These are phyloP conservation scores for Leucoraja erinaceus DNA, from an alignment of 2,113 vertebrate species.

Conservation along the genomic window DNA sequence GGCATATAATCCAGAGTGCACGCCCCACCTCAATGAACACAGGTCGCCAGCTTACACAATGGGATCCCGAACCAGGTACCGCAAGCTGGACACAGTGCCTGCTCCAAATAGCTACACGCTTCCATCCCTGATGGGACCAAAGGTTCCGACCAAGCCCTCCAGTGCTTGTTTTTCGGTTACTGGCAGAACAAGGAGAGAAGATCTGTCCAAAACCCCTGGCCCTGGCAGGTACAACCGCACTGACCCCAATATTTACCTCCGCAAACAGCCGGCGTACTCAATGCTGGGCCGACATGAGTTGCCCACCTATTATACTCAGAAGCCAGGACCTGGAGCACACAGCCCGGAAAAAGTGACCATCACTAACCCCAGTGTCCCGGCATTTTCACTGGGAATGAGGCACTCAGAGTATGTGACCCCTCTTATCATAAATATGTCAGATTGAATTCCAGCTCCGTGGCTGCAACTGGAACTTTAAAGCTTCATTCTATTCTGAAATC, in stretches of 20 bases:
- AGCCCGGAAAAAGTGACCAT: slow-evolving; percentile 61
- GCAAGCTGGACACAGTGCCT: slow-evolving; percentile 56
- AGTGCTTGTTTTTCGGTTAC: slow-evolving; percentile 65
- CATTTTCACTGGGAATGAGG: slow-evolving; percentile 66
- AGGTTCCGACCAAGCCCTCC: slow-evolving; percentile 59
- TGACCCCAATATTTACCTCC: slow-evolving; percentile 60
- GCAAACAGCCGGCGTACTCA: slow-evolving; percentile 68
- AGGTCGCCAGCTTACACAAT: slow-evolving; percentile 71
- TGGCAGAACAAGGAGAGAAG: slow-evolving; percentile 54
- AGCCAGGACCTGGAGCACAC: slow-evolving; percentile 69
- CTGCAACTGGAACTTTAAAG: background rate
- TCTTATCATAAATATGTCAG: slow-evolving; percentile 50
- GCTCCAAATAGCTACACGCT: slow-evolving; percentile 76
- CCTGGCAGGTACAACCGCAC: slow-evolving; percentile 67
- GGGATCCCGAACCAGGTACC: slow-evolving; percentile 61
- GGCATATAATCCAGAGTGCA: slow-evolving; percentile 72
- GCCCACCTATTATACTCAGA: slow-evolving; percentile 41
- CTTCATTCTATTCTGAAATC: background rate
- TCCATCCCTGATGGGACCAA: slow-evolving; percentile 66
- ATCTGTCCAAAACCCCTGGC: slow-evolving; percentile 65
- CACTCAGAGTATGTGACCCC: slow-evolving; percentile 67
- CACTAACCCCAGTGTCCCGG: slow-evolving; percentile 59
- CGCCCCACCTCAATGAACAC: slow-evolving; percentile 51
- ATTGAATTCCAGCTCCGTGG: slow-evolving; percentile 43
- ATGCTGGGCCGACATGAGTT: slow-evolving; percentile 65